phyloP scores from a whole-genome alignment of 2,113 vertebrate species.

The Scolopax mira region DNA sequence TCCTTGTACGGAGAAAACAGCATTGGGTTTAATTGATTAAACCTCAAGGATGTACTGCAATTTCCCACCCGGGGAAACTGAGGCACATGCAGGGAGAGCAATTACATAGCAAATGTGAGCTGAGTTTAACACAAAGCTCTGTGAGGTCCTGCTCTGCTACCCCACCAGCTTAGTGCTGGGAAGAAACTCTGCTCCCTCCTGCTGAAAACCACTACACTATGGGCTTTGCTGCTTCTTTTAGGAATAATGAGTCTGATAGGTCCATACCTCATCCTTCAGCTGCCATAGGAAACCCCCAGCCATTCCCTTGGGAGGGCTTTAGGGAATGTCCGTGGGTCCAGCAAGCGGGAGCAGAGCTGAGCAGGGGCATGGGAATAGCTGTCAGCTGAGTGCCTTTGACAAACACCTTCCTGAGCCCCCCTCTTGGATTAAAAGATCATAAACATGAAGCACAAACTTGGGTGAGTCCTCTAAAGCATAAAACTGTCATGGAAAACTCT shows the following conservation, averaged over 20 bases:
- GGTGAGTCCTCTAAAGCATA: background rate
- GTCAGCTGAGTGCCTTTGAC: background rate
- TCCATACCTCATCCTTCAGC: background rate
- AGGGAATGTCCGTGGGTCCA: rapidly evolving
- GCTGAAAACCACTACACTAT: rapidly evolving
- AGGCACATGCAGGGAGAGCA: background rate
- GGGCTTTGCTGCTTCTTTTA: background rate
- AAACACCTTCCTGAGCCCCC: background rate
- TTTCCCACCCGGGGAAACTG: background rate
- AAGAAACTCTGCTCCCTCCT: background rate
- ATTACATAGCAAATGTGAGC: background rate
- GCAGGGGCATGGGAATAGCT: background rate
- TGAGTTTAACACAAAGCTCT: background rate
- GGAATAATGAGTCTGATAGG: background rate
- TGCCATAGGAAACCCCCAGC: background rate
- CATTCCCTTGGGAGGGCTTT: background rate
- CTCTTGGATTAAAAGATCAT: background rate
- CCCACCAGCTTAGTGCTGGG: background rate
- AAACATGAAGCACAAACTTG: background rate
- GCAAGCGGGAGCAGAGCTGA: background rate
- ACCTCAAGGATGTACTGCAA: background rate
- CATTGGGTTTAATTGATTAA: background rate
- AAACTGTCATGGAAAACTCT: background rate
- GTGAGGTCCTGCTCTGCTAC: background rate
- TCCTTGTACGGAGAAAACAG: background rate